A percentile compares a stretch with the other conserved stretches of the same genome.
phyloP scores from a whole-genome alignment of 2,113 vertebrate genomes.

The Neomonachus schauinslandi region DNA sequence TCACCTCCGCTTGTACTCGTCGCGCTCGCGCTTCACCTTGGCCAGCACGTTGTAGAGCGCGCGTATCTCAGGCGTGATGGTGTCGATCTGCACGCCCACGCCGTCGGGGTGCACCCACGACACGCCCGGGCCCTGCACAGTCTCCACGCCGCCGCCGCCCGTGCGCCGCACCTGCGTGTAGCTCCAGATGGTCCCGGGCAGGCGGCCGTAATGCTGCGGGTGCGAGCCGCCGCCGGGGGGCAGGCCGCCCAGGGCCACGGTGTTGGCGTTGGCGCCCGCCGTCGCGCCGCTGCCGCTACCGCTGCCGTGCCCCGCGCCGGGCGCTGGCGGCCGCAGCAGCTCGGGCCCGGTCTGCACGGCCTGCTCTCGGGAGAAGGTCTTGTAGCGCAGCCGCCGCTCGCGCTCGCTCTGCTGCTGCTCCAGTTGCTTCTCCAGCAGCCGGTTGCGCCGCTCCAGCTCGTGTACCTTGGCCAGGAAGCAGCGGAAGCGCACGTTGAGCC shows the following conservation, averaged over 20 bases:
- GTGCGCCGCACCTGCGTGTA: conserved; percentile 92
- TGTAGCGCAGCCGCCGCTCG: conserved; percentile 83
- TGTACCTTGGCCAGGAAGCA: conserved; percentile 95
- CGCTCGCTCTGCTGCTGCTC: conserved; percentile 86
- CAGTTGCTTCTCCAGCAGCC: conserved; percentile 91
- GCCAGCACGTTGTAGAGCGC: conserved; percentile 98
- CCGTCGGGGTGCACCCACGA: conserved; percentile 98
- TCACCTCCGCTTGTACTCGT: conserved; percentile 95
- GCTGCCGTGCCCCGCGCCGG: conserved; percentile 52
- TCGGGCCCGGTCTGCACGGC: conserved; percentile 90
- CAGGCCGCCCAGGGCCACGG: conserved; percentile 67
- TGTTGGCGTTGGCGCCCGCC: conserved; percentile 45
- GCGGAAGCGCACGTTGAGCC: conserved; percentile 94
- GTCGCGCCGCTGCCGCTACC: not conserved
- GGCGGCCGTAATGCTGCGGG: conserved; percentile 83
- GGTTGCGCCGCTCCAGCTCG: conserved; percentile 93
- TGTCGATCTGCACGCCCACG: conserved; percentile 98
- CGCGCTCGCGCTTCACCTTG: conserved; percentile 97
- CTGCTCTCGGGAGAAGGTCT: conserved; percentile 88
- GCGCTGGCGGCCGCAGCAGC: conserved; percentile 57
- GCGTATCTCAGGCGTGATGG: conserved; percentile 97
- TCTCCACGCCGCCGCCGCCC: conserved; percentile 90
- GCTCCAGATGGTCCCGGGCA: conserved; percentile 94
- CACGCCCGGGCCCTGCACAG: conserved; percentile 91
- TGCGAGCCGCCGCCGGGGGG: conserved; percentile 73